A percentile compares a stretch with the other conserved stretches of the same genome.
Evolutionary conservation across 2,797 vertebrate species (phyloP).

Genomic region (Onychomys torridus): DNA sequence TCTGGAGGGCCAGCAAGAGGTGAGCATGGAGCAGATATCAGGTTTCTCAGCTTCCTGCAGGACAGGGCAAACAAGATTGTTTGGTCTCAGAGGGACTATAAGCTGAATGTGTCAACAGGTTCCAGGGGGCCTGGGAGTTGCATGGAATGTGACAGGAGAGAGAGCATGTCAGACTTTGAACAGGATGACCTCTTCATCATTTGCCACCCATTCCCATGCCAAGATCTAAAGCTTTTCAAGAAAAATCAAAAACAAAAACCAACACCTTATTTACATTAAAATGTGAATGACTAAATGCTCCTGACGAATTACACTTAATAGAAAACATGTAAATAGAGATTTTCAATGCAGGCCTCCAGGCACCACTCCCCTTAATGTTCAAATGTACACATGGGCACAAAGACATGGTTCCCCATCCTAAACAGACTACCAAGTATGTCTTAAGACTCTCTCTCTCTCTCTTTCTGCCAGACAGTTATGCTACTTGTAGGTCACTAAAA

Average conservation of each 20-base stretch:
- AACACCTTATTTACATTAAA: conserved; percentile 38
- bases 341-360: neutral
- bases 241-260: conserved; percentile 11
- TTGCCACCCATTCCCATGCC: neutral
- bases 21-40: conserved; percentile 38
- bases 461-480: neutral
- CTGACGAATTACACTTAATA: neutral
- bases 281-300: neutral
- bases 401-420: neutral
- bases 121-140: neutral
- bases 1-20: conserved; percentile 41
- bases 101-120: conserved; percentile 44
- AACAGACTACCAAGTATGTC: neutral
- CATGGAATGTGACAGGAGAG: conserved; percentile 8
- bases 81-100: conserved; percentile 32
- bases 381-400: neutral
- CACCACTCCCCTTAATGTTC: neutral
- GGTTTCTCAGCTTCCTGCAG: conserved; percentile 55
- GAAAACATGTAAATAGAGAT: conserved; percentile 6
- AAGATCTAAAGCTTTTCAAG: neutral
- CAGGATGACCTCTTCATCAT: neutral
- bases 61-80: conserved; percentile 13
- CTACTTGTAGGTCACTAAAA: neutral
- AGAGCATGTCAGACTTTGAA: neutral
- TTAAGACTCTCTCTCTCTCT: neutral